A percentile compares a stretch with the other conserved stretches of the same genome.
Evolutionary conservation across 30 jellyfish, hydroid and myxozoan genomes (phyloP).

Genomic region (Pelagia noctiluca): DNA sequence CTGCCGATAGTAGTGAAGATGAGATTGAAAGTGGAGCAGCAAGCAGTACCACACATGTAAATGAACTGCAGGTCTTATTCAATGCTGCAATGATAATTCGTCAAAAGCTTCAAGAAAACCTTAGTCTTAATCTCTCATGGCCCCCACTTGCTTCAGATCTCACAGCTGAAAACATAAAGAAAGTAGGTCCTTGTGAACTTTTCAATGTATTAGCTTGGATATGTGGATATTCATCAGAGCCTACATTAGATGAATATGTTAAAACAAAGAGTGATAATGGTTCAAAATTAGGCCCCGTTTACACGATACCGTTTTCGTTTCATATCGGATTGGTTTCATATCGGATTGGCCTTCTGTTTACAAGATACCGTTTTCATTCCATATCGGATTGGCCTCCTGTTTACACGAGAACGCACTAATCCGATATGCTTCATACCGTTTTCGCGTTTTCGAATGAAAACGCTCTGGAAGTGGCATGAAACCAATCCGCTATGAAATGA

Average conservation of each 20-base stretch:
- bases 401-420: no score
- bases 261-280: background rate
- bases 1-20: background rate
- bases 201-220: slow-evolving; percentile 14
- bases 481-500: no score
- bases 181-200: slow-evolving; percentile 40
- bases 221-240: slow-evolving; percentile 53
- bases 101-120: slow-evolving; percentile 16
- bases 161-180: background rate
- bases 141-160: slow-evolving; percentile 40
- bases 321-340: no score
- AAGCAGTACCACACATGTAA: background rate
- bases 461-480: no score
- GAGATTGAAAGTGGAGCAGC: slow-evolving; percentile 6
- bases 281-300: no score
- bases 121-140: slow-evolving; percentile 13
- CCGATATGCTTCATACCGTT: no score
- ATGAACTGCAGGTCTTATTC: slow-evolving; percentile 3
- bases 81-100: slow-evolving; percentile 26
- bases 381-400: no score
- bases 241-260: background rate
- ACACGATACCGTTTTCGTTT: no score
- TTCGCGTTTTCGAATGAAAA: no score
- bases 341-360: no score
- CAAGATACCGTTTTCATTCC: no score